Evolutionary conservation across 2,888 invertebrate genomes (phyloP).

Genomic region (Pammene aurita): DNA sequence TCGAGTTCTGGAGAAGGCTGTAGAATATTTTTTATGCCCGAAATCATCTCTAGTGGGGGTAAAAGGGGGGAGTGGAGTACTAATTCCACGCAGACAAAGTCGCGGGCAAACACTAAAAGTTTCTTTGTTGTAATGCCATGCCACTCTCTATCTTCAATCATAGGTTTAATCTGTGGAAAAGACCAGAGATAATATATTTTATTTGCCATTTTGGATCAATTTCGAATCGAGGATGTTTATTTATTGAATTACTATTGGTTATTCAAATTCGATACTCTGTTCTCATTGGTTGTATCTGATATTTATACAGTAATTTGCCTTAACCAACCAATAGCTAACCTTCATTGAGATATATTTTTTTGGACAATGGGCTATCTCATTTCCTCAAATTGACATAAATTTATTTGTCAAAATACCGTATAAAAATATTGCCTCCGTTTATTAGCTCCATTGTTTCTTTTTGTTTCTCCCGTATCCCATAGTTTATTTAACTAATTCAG

Average conservation of each 20-base stretch:
- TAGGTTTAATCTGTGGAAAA: conserved; percentile 19
- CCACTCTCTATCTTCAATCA: too few species aligned
- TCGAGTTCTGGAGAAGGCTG: too few species aligned
- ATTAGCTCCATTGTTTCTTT: conserved; percentile 68
- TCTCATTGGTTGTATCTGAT: conserved; percentile 28
- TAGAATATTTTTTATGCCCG: too few species aligned
- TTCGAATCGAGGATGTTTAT: conserved; percentile 30
- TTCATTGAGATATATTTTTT: conserved; percentile 20
- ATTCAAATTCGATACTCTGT: not conserved
- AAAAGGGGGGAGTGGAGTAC: too few species aligned
- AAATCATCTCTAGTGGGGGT: too few species aligned
- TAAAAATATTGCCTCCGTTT: conserved; percentile 64
- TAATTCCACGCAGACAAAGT: too few species aligned
- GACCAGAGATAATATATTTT: conserved; percentile 24
- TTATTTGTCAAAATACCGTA: conserved; percentile 79
- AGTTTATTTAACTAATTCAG: conserved; percentile 56
- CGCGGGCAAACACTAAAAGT: too few species aligned
- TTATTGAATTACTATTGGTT: conserved; percentile 32
- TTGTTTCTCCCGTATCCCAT: conserved; percentile 66
- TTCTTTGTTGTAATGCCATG: too few species aligned
- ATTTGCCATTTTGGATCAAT: conserved; percentile 37
- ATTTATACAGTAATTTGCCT: not conserved
- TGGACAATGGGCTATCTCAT: conserved; percentile 50
- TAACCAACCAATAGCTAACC: conserved; percentile 17
- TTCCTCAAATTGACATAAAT: conserved; percentile 65